Evolutionary conservation across 2,888 invertebrate species (phyloP).

Genomic region (Acanthosepion pharaonis): DNA sequence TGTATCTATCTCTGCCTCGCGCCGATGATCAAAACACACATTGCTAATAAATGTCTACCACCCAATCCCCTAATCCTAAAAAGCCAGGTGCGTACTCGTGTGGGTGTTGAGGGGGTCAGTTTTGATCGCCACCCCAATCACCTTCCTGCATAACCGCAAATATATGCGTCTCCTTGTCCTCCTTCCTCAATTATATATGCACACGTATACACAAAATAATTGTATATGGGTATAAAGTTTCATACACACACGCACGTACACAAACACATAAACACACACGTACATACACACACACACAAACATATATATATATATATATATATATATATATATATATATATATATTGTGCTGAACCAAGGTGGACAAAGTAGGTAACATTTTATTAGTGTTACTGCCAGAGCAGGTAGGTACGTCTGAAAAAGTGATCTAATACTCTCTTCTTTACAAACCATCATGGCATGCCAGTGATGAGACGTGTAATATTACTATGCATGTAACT

Average conservation of each 20-base stretch:
- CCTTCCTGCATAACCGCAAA: not conserved
- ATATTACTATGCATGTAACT: too few species aligned
- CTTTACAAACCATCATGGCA: too few species aligned
- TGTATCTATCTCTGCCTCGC: slow-evolving; percentile 13
- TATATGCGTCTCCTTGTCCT: not conserved
- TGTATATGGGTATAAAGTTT: not conserved
- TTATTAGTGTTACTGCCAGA: too few species aligned
- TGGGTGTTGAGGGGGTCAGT: not conserved
- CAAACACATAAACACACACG: not conserved
- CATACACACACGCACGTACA: not conserved
- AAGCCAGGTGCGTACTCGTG: not conserved
- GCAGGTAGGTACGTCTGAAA: too few species aligned
- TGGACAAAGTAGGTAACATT: too few species aligned
- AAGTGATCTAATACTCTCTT: too few species aligned
- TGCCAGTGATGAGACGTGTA: too few species aligned
- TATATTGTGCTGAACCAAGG: too few species aligned
- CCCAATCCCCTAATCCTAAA: not conserved
- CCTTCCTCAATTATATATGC: not conserved
- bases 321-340: not conserved
- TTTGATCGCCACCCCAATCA: not conserved
- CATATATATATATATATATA: not conserved
- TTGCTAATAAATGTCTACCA: slow-evolving; percentile 6
- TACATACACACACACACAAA: too few species aligned
- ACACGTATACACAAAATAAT: not conserved
- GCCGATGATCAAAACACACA: not conserved